A percentile compares a stretch with the other conserved stretches of the same genome.
Evolutionary conservation across 2,888 invertebrate species (phyloP).

Genomic region (Troilus luridus): DNA sequence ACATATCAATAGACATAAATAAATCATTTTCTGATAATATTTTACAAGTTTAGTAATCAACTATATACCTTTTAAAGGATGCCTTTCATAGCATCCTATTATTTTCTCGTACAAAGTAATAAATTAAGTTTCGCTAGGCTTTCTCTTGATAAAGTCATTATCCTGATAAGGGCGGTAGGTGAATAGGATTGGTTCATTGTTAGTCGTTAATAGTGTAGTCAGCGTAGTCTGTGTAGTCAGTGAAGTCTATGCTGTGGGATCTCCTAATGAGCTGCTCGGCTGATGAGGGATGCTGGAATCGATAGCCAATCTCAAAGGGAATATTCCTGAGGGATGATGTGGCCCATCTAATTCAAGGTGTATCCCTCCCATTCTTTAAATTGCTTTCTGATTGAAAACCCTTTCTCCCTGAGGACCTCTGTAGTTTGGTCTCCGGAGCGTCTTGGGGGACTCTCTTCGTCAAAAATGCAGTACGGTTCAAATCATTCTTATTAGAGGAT

Average conservation of each 20-base stretch:
- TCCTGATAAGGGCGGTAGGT: background rate
- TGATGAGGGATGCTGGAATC: constrained; percentile 5
- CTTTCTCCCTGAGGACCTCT: background rate
- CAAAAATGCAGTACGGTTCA: background rate
- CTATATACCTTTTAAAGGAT: too few species aligned
- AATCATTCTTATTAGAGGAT: background rate
- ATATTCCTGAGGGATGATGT: background rate
- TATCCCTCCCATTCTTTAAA: background rate
- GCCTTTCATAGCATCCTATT: too few species aligned
- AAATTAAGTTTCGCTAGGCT: background rate
- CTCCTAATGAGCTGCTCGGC: background rate
- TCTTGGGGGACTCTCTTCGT: background rate
- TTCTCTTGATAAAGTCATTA: background rate
- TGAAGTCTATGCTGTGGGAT: background rate
- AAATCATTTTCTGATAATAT: too few species aligned
- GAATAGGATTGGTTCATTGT: background rate
- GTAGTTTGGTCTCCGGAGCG: background rate
- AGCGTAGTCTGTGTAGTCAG: too few species aligned
- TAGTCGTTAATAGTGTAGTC: background rate
- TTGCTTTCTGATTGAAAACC: constrained; percentile 23
- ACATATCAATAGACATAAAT: too few species aligned
- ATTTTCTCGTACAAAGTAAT: too few species aligned
- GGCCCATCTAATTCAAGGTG: background rate
- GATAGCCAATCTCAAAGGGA: constrained; percentile 25
- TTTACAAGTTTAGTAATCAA: too few species aligned